Base-by-base conservation (phyloP, 1,140 invertebrate genomes). In the Bombus turneri region DNA sequence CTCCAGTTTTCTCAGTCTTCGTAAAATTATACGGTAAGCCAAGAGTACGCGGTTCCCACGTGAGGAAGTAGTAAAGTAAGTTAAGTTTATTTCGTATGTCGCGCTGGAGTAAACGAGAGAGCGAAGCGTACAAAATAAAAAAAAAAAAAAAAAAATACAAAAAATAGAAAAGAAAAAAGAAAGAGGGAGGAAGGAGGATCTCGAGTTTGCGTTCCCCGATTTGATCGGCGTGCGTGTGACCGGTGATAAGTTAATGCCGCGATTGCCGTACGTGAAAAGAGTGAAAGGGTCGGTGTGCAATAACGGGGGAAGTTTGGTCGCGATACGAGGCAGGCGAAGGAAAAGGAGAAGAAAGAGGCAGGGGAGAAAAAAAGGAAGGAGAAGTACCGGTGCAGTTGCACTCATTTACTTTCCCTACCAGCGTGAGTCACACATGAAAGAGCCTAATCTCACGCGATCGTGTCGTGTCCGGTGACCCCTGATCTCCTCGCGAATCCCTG, bases 361-460 rank as follows among this genome's bases (percentile, higher is more conserved):
- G 43, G 71, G 31, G 12, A 31, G 37, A 47, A 73, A 31, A 66
- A 39, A 72, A 80, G 82, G 69, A 84, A 77, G 57, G 71, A 66
- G 74, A 66, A 80, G 87, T 80, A 87, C 80, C 86, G 88, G 88
- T 62, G 87, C 88, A 90, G 88, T 90, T 90, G 88, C 89, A 90
- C 89, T 90, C 89, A 86, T 90, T 90, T 90, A 90, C 89, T 90
- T 90, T 90, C 86, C 89, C 88, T 59, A 66, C 66, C 72, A 80
- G 81, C 85, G 86, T 91, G 91, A 91, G 84, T 91, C 91, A 91
- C 90, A 88, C 86, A 83, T 87, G 84, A 91, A 88, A 91, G 88
- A 76, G 72, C 62, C 88, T 86, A 91, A 91, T 91, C 91, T 91
- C 90, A 91, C 91, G 91, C 91, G 90, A 91, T 91, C 90, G 57